Conservation (phyloP, 2,888 invertebrate genomes). For the Agapostemon virescens region DNA sequence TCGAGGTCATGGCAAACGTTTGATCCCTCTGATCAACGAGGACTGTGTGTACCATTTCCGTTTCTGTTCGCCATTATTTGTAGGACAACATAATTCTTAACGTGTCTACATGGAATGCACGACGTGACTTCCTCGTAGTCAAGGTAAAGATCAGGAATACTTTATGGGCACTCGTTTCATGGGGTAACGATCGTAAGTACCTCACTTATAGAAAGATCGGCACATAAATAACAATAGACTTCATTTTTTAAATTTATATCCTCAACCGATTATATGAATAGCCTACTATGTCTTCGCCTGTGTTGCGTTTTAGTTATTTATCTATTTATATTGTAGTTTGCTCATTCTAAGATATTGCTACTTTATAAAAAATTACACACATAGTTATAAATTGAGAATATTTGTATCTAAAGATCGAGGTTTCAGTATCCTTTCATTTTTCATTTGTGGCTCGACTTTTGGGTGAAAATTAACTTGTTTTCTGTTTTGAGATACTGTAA, state of each 20-base stretch:
- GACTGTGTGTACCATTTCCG: background rate
- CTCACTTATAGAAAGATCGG: slow-evolving; percentile 1
- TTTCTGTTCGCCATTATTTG: slow-evolving; percentile 36
- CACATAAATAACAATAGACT: slow-evolving; percentile 1
- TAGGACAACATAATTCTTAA: slow-evolving; percentile 45
- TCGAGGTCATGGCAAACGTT: background rate
- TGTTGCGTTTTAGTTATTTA: background rate
- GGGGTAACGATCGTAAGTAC: slow-evolving; percentile 34
- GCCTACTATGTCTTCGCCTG: background rate
- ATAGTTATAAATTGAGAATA: too few relatives aligned
- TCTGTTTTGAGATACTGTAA: too few relatives aligned
- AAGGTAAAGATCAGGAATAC: slow-evolving; percentile 53
- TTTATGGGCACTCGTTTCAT: slow-evolving; percentile 43
- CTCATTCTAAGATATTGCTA: too few relatives aligned
- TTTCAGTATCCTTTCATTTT: too few relatives aligned
- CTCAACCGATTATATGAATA: background rate
- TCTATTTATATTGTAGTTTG: too few relatives aligned
- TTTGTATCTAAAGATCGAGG: too few relatives aligned
- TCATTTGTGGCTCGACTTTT: too few relatives aligned
- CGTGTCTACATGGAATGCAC: slow-evolving; percentile 39
- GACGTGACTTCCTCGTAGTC: slow-evolving; percentile 44
- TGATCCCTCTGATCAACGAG: background rate
- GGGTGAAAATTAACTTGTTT: too few relatives aligned
- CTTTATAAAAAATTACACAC: too few relatives aligned
- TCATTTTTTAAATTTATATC: background rate